Evolutionary conservation across 2,113 vertebrate genomes (phyloP).

Genomic region (Xiphophorus couchianus): DNA sequence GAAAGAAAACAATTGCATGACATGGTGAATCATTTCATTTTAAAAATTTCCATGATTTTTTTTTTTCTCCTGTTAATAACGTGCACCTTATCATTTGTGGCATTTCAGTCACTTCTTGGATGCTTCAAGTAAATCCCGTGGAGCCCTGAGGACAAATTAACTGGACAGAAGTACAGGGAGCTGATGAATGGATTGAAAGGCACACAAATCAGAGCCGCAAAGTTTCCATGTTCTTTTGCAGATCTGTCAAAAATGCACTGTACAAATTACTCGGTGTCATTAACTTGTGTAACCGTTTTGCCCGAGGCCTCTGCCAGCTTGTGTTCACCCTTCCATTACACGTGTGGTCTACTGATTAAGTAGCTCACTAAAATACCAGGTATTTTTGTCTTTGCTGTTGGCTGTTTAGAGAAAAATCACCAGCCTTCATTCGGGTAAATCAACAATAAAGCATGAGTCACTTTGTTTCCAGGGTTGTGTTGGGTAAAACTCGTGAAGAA

Average conservation of each 20-base stretch:
- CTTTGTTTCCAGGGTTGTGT: not conserved
- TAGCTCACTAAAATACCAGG: not conserved
- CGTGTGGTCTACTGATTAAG: conserved; percentile 18
- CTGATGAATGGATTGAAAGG: conserved; percentile 11
- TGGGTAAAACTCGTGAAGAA: not conserved
- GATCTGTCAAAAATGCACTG: not conserved
- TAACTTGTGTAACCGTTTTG: conserved; percentile 24
- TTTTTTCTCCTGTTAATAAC: not conserved
- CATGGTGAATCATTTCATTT: not conserved
- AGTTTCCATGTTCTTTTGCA: not conserved
- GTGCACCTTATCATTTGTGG: conserved; percentile 17
- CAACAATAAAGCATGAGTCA: not conserved
- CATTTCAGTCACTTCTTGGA: conserved; percentile 25
- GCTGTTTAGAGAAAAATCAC: conserved; percentile 6
- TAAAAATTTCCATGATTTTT: not conserved
- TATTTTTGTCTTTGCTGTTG: not conserved
- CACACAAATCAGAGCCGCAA: conserved; percentile 17
- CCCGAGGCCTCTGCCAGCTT: conserved; percentile 21
- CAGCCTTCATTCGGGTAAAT: not conserved
- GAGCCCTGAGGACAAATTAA: not conserved
- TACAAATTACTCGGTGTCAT: conserved; percentile 22
- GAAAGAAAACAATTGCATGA: conserved; percentile 33
- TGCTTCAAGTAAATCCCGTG: conserved; percentile 1
- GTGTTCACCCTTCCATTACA: conserved; percentile 31
- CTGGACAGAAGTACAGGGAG: not conserved